These are phyloP conservation scores for Diorhabda sublineata DNA, from an alignment of 1,140 invertebrate species.

Conservation along the genomic window DNA sequence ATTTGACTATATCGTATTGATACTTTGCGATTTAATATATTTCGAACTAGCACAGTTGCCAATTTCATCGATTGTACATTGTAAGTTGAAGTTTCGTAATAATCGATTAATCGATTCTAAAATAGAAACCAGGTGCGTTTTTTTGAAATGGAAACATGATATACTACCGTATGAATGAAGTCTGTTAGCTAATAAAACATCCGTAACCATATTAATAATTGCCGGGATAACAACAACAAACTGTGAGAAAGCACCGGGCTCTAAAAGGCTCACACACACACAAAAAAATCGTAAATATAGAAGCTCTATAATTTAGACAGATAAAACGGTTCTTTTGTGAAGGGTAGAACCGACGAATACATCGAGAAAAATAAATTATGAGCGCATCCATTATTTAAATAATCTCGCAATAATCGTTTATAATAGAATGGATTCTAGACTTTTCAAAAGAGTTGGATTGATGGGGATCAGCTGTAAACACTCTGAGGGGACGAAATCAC, in stretches of 20 bases:
- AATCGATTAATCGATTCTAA: not conserved
- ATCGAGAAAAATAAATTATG: not conserved
- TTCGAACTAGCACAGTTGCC: too few relatives aligned
- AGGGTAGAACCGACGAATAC: not conserved
- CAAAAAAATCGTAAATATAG: not conserved
- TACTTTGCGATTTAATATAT: too few relatives aligned
- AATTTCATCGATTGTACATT: too few relatives aligned
- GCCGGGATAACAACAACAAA: slow-evolving; percentile 1
- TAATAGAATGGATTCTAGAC: too few relatives aligned
- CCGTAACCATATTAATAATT: slow-evolving; percentile 1
- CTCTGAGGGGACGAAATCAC: too few relatives aligned
- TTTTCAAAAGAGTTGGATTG: too few relatives aligned
- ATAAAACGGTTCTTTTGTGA: not conserved
- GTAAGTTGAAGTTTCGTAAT: too few relatives aligned
- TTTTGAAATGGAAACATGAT: not conserved
- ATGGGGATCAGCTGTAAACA: too few relatives aligned
- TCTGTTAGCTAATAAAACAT: not conserved
- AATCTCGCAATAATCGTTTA: too few relatives aligned
- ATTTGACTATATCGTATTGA: too few relatives aligned
- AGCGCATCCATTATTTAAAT: too few relatives aligned
- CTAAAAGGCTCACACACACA: not conserved
- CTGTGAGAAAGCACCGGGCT: not conserved
- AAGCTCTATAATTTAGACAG: not conserved
- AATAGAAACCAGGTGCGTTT: not conserved
- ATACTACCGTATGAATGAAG: not conserved